These are phyloP conservation scores for Hybos culiciformis DNA, from an alignment of 2,888 invertebrate species.

Conservation along the genomic window DNA sequence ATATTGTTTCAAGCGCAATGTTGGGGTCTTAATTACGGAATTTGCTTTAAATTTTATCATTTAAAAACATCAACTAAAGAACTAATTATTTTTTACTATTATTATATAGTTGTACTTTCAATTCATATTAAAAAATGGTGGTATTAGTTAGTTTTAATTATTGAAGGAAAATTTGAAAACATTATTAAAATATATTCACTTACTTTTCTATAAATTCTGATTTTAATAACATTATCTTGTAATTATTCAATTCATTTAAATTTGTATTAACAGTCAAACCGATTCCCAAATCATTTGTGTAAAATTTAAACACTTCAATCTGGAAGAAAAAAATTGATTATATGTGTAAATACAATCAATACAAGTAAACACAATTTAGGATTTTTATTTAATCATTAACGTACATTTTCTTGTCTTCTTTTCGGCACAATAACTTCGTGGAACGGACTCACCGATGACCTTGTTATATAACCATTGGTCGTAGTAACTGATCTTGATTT, in stretches of 20 bases:
- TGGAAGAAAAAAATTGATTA: slow-evolving; percentile 10
- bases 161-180: neutral
- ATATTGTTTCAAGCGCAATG: too few species aligned
- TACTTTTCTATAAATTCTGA: slow-evolving; percentile 36
- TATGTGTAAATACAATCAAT: neutral
- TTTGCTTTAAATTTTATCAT: too few species aligned
- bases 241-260: slow-evolving; percentile 31
- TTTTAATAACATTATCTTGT: slow-evolving; percentile 31
- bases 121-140: too few species aligned
- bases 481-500: slow-evolving; percentile 34
- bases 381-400: slow-evolving; percentile 6
- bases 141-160: neutral
- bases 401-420: slow-evolving; percentile 27
- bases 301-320: slow-evolving; percentile 30
- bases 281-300: slow-evolving; percentile 30
- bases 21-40: too few species aligned
- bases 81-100: too few species aligned
- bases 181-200: neutral
- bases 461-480: slow-evolving; percentile 30
- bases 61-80: too few species aligned
- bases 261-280: slow-evolving; percentile 29
- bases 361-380: neutral
- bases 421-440: slow-evolving; percentile 31
- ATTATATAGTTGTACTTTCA: too few species aligned
- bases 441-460: slow-evolving; percentile 24